Conservation (phyloP, 1,140 invertebrate species). For the Drosophila willistoni region DNA sequence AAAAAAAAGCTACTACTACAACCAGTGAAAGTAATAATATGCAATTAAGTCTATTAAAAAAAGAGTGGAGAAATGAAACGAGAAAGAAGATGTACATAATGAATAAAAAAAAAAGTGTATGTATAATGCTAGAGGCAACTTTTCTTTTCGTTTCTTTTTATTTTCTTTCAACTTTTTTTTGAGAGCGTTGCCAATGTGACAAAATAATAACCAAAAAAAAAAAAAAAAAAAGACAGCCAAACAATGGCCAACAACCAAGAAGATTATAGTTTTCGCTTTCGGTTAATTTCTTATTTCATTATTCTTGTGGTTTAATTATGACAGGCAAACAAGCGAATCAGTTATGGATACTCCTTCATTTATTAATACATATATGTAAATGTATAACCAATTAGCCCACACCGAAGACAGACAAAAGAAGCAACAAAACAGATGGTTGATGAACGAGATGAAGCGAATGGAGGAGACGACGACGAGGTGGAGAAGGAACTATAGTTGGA, state of each 20-base stretch:
- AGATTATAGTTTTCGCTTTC: slow-evolving; percentile 8
- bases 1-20: neutral
- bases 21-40: slow-evolving; percentile 66
- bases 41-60: slow-evolving; percentile 65
- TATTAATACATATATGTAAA: slow-evolving; percentile 26
- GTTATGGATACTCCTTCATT: slow-evolving; percentile 13
- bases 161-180: neutral
- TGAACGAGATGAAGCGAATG: slow-evolving; percentile 35
- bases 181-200: slow-evolving; percentile 20
- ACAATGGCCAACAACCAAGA: slow-evolving; percentile 6
- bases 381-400: slow-evolving; percentile 40
- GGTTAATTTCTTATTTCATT: neutral
- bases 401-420: neutral
- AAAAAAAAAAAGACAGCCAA: slow-evolving; percentile 1
- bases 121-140: slow-evolving; percentile 8
- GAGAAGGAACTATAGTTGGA: neutral
- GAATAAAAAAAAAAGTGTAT: slow-evolving; percentile 4
- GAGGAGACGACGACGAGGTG: neutral
- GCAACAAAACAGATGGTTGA: slow-evolving; percentile 9
- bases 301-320: slow-evolving; percentile 14
- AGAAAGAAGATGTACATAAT: neutral
- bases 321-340: slow-evolving; percentile 20
- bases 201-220: slow-evolving; percentile 19
- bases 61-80: slow-evolving; percentile 4
- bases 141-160: slow-evolving; percentile 4